Base-by-base conservation (phyloP, 2,888 invertebrate species). In the Protonemura montana region DNA sequence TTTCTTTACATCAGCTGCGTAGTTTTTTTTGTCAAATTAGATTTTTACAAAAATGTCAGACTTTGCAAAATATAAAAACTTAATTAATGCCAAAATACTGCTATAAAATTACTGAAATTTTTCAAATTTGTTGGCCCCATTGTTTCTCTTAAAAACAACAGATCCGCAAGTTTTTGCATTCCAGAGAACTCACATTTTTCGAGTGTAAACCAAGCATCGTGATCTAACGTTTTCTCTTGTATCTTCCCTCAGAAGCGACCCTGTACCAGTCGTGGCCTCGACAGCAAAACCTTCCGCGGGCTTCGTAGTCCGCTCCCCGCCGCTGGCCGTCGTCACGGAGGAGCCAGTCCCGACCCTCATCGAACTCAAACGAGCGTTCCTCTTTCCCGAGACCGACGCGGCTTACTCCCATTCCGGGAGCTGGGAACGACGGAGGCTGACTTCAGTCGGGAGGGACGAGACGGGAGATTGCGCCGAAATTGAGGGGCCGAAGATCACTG, bases 311-410 rank as follows among this genome's bases (percentile, higher is more conserved):
- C 82, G 80, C 21, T 87, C 87, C 5, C 87, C 86, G 0, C 86
- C 88, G 25, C 76, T 88, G 41, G 87, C 86, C 59, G 88, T 87
- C 7, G 88, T 88, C 30, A 83, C 59, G 25, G 88, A 88, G 28
- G 88, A 88, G 86, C 77, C 85, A 13, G 10, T n/a, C 6, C 42
- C 35, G 82, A 35, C 82, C 3, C 26, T 41, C n/a, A 41, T 26
- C 41, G 42, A 83, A 26, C 42, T 83, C 41, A 83, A 83, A 42
- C 30, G 21, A 10, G 82, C 82, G 42, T 83, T 83, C 82, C 82
- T 83, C 25, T 83, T 83, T n/a, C 82, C 82, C 41, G 82, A 83
- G 41, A 27, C 82, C 3, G 42, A 41, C 82, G 6, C 5, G n/a
- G 82, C n/a, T 3, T 3, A 41, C 5, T 2, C 59, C 16, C 16